These are phyloP conservation scores for Catocala nupta DNA, from an alignment of 2,888 invertebrate genomes.

Conservation along the genomic window DNA sequence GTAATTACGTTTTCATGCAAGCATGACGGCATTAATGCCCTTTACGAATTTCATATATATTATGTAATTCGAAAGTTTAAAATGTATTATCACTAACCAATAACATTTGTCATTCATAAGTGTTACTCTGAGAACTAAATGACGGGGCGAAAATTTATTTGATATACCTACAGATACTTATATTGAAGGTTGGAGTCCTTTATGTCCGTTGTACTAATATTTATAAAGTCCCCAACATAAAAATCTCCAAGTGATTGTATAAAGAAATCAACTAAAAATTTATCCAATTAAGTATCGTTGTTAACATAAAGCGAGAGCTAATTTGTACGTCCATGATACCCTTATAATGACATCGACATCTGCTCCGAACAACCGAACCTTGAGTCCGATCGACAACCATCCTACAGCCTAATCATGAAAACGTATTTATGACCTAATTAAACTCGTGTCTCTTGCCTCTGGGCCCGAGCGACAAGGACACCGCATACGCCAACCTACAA, in stretches of 20 bases:
- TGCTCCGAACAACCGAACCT: conserved; percentile 64
- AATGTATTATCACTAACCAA: too few species aligned
- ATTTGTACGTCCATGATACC: conserved; percentile 56
- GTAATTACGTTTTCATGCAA: too few species aligned
- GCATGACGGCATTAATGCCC: too few species aligned
- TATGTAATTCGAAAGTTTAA: too few species aligned
- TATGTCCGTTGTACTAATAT: too few species aligned
- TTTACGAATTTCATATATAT: too few species aligned
- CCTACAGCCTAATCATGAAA: conserved; percentile 82
- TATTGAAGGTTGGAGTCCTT: too few species aligned
- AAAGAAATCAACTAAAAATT: conserved; percentile 41
- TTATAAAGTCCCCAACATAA: too few species aligned
- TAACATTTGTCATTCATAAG: too few species aligned
- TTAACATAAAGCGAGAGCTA: conserved; percentile 59
- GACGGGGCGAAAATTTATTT: too few species aligned
- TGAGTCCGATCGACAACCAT: conserved; percentile 60
- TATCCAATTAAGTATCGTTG: conserved; percentile 52
- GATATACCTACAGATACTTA: too few species aligned
- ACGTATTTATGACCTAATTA: conserved; percentile 88
- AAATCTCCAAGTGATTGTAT: conserved; percentile 7
- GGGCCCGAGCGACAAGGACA: conserved; percentile 63
- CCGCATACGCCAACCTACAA: conserved; percentile 35
- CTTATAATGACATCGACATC: conserved; percentile 70
- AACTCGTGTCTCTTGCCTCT: conserved; percentile 79
- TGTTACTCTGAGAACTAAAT: too few species aligned